Conservation (phyloP, 2,113 vertebrate genomes). For the Callopanchax toddi region DNA sequence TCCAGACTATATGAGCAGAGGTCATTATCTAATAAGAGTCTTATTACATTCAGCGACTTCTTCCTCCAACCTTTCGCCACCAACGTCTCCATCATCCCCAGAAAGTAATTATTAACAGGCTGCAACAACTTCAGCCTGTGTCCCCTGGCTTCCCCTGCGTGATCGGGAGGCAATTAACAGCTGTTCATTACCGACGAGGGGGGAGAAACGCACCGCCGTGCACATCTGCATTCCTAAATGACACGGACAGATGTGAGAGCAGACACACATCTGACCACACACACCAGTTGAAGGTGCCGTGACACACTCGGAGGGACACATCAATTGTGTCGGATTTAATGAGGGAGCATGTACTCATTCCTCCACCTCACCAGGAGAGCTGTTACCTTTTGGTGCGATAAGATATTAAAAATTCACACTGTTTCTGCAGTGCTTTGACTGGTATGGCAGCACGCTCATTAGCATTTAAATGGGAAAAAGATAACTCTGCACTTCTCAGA, state of each 20-base stretch:
- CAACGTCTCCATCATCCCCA: slow-evolving; percentile 49
- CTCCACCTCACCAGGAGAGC: slow-evolving; percentile 64
- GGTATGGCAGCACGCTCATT: slow-evolving; percentile 74
- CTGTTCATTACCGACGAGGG: slow-evolving; percentile 72
- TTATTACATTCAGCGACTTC: slow-evolving; percentile 60
- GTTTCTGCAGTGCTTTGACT: slow-evolving; percentile 70
- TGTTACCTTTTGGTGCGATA: slow-evolving; percentile 75
- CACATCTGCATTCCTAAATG: slow-evolving; percentile 43
- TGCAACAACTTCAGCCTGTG: slow-evolving; percentile 56
- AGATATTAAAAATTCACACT: slow-evolving; percentile 79
- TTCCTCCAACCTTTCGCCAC: slow-evolving; percentile 57
- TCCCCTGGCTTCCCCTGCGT: slow-evolving; percentile 48
- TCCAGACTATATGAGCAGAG: slow-evolving; percentile 39
- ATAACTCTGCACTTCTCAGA: slow-evolving; percentile 70
- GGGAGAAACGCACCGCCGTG: slow-evolving; percentile 43
- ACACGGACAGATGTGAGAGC: slow-evolving; percentile 35
- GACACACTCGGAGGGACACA: slow-evolving; percentile 51
- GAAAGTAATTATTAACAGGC: slow-evolving; percentile 66
- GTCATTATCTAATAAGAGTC: slow-evolving; percentile 52
- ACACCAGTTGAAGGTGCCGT: slow-evolving; percentile 15
- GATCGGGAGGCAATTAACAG: slow-evolving; percentile 68
- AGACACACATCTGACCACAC: slow-evolving; percentile 26
- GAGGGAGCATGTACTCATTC: slow-evolving; percentile 68
- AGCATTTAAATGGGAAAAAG: slow-evolving; percentile 84
- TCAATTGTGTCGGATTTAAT: slow-evolving; percentile 73